A percentile compares a stretch with the other conserved stretches of the same genome.
These are phyloP conservation scores for Bathynomus jamesi DNA, from an alignment of 1,140 invertebrate species.

Conservation along the genomic window DNA sequence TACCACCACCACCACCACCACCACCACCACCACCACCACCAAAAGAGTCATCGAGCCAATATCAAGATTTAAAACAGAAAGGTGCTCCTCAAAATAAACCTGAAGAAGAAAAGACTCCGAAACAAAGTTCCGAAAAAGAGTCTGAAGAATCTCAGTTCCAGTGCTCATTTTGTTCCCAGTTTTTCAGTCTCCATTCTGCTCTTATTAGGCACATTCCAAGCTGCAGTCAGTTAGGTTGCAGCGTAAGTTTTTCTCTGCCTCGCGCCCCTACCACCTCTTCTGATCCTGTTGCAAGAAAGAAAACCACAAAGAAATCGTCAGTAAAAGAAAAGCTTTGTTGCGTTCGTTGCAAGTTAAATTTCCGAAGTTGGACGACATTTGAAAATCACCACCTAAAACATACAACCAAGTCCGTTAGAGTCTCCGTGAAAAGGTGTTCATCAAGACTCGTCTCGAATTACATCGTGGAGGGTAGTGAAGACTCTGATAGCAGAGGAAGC, in stretches of 20 bases:
- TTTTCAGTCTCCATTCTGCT: neutral
- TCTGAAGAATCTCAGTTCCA: neutral
- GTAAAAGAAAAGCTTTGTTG: constrained; percentile 6
- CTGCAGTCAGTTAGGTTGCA: neutral
- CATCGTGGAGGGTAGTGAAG: constrained; percentile 7
- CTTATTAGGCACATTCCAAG: neutral
- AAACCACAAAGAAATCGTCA: neutral
- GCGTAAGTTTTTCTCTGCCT: neutral
- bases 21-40: neutral
- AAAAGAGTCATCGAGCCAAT: neutral
- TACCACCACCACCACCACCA: neutral
- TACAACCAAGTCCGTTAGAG: neutral
- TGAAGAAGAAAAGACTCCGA: neutral
- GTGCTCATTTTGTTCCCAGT: neutral
- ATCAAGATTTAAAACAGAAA: constrained; percentile 6
- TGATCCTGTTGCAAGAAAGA: neutral
- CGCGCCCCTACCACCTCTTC: no score
- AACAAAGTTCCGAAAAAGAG: neutral
- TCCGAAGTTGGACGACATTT: constrained; percentile 6
- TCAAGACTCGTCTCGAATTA: neutral
- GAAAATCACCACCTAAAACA: constrained; percentile 11
- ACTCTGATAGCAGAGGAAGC: constrained; percentile 8
- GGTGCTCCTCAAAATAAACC: neutral
- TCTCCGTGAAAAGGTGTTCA: constrained; percentile 1
- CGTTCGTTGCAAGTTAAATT: constrained; percentile 7